A percentile compares a stretch with the other conserved stretches of the same genome.
Evolutionary conservation across 1,140 invertebrate genomes (phyloP).

Genomic region (Danaus plexippus): DNA sequence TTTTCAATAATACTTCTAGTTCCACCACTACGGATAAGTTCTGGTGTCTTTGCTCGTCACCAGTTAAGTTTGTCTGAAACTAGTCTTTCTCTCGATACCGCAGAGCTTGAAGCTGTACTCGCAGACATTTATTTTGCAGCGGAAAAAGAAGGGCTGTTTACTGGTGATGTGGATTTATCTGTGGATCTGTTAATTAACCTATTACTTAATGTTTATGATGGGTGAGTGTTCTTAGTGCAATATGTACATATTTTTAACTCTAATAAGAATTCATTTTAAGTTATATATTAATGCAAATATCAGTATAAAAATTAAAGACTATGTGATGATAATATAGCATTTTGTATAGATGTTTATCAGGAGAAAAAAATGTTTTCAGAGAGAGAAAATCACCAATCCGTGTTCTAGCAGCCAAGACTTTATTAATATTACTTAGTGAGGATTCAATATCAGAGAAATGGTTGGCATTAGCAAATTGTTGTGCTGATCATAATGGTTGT

Average conservation of each 20-base stretch:
- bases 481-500: constrained; percentile 78
- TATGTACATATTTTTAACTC: constrained; percentile 4
- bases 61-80: constrained; percentile 74
- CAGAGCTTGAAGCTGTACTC: constrained; percentile 75
- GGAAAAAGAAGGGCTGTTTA: constrained; percentile 72
- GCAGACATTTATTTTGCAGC: constrained; percentile 77
- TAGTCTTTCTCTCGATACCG: constrained; percentile 71
- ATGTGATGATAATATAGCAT: neutral
- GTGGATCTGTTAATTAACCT: constrained; percentile 75
- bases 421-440: constrained; percentile 75
- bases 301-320: neutral
- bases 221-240: constrained; percentile 52
- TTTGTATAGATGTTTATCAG: neutral
- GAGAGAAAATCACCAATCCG: constrained; percentile 55
- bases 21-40: constrained; percentile 71
- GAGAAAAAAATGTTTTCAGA: constrained; percentile 22
- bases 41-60: constrained; percentile 76
- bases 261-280: neutral
- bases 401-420: constrained; percentile 74
- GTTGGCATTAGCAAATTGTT: constrained; percentile 75
- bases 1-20: constrained; percentile 66
- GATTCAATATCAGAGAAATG: constrained; percentile 76
- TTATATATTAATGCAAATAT: too few species aligned
- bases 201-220: constrained; percentile 77
- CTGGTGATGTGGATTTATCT: constrained; percentile 71